phyloP scores from a whole-genome alignment of 2,797 vertebrate species.

The Orestias chungarensis region DNA sequence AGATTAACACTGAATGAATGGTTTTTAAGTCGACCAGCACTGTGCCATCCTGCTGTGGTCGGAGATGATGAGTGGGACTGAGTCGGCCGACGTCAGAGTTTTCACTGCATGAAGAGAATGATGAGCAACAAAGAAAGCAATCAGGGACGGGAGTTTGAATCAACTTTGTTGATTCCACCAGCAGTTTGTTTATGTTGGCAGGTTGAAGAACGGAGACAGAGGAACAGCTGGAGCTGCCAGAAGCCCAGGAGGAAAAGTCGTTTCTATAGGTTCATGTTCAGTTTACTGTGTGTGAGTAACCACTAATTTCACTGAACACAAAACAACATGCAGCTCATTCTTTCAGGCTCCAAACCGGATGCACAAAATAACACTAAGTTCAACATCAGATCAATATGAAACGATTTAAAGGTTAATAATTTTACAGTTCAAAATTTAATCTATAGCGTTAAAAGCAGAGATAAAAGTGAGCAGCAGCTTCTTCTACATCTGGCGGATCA shows the following conservation, averaged over 20 bases:
- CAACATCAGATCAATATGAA: not conserved
- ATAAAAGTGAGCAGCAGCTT: not conserved
- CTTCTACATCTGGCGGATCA: not conserved
- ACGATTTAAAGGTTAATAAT: not conserved
- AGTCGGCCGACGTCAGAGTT: not conserved
- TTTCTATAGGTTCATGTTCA: constrained; percentile 17
- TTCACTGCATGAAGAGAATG: not conserved
- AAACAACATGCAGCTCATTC: constrained; percentile 6
- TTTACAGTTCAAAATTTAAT: not conserved
- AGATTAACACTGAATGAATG: not conserved
- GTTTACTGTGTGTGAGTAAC: constrained; percentile 9
- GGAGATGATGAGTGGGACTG: not conserved
- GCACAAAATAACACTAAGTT: not conserved
- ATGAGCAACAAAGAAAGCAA: constrained; percentile 14
- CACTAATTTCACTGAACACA: constrained; percentile 21
- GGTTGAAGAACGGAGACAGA: constrained; percentile 46
- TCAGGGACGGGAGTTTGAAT: constrained; percentile 29
- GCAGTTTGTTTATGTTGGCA: constrained; percentile 59
- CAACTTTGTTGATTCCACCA: constrained; percentile 40
- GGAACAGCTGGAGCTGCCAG: not conserved
- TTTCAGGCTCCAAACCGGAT: not conserved
- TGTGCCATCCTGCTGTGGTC: not conserved
- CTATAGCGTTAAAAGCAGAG: not conserved
- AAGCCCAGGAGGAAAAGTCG: constrained; percentile 25
- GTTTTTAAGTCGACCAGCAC: not conserved